phyloP scores from a whole-genome alignment of 1,140 invertebrate species.

The Drosophila erecta region DNA sequence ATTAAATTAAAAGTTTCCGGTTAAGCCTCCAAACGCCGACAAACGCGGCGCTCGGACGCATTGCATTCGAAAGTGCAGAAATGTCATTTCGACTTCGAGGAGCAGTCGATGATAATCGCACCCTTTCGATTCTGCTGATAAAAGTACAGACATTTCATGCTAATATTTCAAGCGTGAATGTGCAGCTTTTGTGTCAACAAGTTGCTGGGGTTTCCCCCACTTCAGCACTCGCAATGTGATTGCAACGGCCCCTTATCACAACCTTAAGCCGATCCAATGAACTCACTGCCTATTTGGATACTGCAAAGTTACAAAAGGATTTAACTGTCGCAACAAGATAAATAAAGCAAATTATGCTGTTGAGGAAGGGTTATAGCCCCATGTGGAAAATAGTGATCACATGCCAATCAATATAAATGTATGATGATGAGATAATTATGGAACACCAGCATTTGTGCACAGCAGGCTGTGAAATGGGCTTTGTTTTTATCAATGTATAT shows the following conservation, averaged over 20 bases:
- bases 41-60: constrained; percentile 33
- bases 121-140: not conserved
- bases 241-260: constrained; percentile 24
- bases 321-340: not conserved
- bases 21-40: constrained; percentile 76
- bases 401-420: too few species aligned
- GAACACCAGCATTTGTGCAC: too few species aligned
- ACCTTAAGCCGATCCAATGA: constrained; percentile 27
- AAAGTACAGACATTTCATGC: constrained; percentile 7
- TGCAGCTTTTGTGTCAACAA: constrained; percentile 14
- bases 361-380: too few species aligned
- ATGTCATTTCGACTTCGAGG: not conserved
- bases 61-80: constrained; percentile 27
- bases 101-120: constrained; percentile 18
- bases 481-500: too few species aligned
- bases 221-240: constrained; percentile 11
- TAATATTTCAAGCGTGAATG: constrained; percentile 8
- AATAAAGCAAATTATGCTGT: not conserved
- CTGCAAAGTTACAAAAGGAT: not conserved
- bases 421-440: too few species aligned
- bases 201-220: constrained; percentile 8
- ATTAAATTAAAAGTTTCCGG: constrained; percentile 84
- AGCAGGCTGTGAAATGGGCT: too few species aligned
- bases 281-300: not conserved
- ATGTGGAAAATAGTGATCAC: too few species aligned